These are phyloP conservation scores for Trogon melanurus DNA, from an alignment of 2,113 vertebrate species.

Conservation along the genomic window DNA sequence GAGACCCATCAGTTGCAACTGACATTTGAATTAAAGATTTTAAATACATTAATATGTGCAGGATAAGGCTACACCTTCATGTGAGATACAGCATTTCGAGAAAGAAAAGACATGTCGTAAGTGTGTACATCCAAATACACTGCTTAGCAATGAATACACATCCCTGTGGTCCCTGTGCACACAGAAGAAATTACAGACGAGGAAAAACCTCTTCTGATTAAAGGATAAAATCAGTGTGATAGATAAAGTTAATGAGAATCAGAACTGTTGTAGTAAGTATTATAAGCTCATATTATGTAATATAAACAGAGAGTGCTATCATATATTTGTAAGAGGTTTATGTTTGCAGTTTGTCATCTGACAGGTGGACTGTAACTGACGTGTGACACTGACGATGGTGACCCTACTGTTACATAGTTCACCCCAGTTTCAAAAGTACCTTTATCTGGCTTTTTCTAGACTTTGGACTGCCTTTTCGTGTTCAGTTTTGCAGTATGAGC, in stretches of 20 bases:
- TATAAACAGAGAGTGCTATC: neutral
- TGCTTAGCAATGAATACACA: neutral
- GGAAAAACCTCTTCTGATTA: neutral
- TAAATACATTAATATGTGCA: neutral
- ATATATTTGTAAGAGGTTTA: neutral
- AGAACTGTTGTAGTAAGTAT: neutral
- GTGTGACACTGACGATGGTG: neutral
- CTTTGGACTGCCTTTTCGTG: neutral
- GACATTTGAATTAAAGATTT: neutral
- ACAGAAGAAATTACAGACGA: neutral
- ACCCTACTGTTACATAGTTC: neutral
- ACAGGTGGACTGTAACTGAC: too few relatives aligned
- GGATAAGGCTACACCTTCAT: neutral
- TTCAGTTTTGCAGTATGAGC: neutral
- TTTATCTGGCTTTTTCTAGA: neutral
- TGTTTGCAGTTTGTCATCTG: neutral
- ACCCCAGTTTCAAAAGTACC: neutral
- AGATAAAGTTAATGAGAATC: neutral
- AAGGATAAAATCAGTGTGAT: neutral
- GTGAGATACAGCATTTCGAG: neutral
- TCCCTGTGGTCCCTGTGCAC: neutral
- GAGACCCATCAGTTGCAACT: neutral
- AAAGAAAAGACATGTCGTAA: neutral
- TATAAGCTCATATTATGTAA: neutral
- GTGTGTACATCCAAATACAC: neutral